A percentile compares a stretch with the other conserved stretches of the same genome.
phyloP scores from a whole-genome alignment of 2,797 vertebrate genomes.

The Phaenicophaeus curvirostris region DNA sequence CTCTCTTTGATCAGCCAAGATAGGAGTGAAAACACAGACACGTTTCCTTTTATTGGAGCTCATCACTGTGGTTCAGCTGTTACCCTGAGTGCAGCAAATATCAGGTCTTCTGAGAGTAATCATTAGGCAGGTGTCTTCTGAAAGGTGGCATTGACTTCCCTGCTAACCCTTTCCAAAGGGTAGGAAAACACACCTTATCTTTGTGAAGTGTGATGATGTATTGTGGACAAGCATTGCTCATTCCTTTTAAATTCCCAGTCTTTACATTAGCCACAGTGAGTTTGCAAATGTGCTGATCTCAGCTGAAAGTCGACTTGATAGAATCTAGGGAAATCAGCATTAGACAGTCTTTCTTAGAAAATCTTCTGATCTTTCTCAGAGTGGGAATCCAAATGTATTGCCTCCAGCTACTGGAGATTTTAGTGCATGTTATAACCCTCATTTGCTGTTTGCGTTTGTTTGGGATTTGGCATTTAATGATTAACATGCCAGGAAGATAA shows the following conservation, averaged over 20 bases:
- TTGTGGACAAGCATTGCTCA: background rate
- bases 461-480: background rate
- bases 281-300: background rate
- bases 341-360: background rate
- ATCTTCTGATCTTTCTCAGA: background rate
- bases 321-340: background rate
- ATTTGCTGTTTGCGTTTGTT: background rate
- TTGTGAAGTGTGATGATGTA: background rate
- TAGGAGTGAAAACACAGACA: background rate
- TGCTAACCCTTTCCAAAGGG: background rate
- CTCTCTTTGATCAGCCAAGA: background rate
- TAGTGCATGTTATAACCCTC: background rate
- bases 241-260: background rate
- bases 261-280: background rate
- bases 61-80: background rate
- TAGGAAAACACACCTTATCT: background rate
- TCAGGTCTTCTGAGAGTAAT: background rate
- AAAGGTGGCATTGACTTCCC: background rate
- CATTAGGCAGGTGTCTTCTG: background rate
- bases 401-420: background rate
- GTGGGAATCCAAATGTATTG: background rate
- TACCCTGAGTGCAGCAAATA: background rate
- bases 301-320: background rate
- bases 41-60: constrained; percentile 15
- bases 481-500: background rate